Percentiles rank a stretch among this genome's conserved stretches.
Conservation (phyloP, 2,113 vertebrate genomes). For the Spea multiplicata region DNA sequence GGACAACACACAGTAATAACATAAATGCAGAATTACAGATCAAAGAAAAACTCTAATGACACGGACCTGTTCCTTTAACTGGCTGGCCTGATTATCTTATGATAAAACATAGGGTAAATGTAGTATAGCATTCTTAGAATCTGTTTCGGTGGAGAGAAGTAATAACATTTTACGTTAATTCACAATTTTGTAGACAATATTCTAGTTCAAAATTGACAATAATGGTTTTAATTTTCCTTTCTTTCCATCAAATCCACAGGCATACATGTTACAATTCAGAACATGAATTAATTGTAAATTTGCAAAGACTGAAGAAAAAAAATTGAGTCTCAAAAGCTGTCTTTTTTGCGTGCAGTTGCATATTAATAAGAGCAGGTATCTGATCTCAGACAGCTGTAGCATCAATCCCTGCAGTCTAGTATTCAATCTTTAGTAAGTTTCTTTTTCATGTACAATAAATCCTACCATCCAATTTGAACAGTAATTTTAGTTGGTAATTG, state of each 20-base stretch:
- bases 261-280: not conserved
- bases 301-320: conserved; percentile 1
- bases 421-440: not conserved
- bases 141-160: too few relatives aligned
- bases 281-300: conserved; percentile 5
- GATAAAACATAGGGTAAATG: too few relatives aligned
- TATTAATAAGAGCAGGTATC: conserved; percentile 19
- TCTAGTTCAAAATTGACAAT: not conserved
- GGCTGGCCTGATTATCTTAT: too few relatives aligned
- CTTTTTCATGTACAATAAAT: conserved; percentile 5
- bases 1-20: too few relatives aligned
- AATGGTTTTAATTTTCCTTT: not conserved
- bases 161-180: too few relatives aligned
- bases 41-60: too few relatives aligned
- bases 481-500: not conserved
- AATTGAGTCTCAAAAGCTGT: conserved; percentile 2
- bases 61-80: too few relatives aligned
- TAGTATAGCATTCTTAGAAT: too few relatives aligned
- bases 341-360: conserved; percentile 5
- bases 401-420: conserved; percentile 7
- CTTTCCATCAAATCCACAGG: not conserved
- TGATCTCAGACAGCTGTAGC: conserved; percentile 15
- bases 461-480: not conserved
- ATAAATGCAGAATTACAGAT: too few relatives aligned
- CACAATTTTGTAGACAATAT: not conserved